Percentiles rank a stretch among this genome's conserved stretches.
Conservation (phyloP, 1,140 invertebrate species). For the Drosophila ananassae region DNA sequence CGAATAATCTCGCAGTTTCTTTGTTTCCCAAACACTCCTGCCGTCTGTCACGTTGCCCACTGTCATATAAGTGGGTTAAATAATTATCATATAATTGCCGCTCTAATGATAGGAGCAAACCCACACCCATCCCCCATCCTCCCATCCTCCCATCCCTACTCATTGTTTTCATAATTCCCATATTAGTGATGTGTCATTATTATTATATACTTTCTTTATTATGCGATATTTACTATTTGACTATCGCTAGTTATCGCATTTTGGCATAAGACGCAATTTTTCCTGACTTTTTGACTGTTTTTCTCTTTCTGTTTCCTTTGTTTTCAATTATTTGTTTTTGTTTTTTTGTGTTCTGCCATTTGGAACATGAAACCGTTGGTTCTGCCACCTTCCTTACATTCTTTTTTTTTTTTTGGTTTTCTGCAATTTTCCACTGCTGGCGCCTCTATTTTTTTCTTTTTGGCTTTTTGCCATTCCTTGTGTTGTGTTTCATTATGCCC, state of each 20-base stretch:
- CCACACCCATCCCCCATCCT: neutral
- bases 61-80: slow-evolving; percentile 56
- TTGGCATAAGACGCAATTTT: slow-evolving; percentile 52
- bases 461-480: slow-evolving; percentile 18
- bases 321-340: slow-evolving; percentile 11
- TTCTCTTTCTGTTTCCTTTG: slow-evolving; percentile 13
- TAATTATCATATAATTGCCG: slow-evolving; percentile 64
- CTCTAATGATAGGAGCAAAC: slow-evolving; percentile 31
- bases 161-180: slow-evolving; percentile 29
- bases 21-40: neutral
- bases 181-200: slow-evolving; percentile 8
- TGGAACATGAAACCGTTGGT: slow-evolving; percentile 6
- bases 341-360: slow-evolving; percentile 6
- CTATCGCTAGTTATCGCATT: slow-evolving; percentile 52
- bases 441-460: slow-evolving; percentile 21
- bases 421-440: slow-evolving; percentile 14
- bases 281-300: slow-evolving; percentile 8
- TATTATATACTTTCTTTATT: slow-evolving; percentile 21
- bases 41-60: slow-evolving; percentile 5
- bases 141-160: neutral
- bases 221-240: slow-evolving; percentile 25
- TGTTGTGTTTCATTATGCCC: slow-evolving; percentile 1
- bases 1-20: slow-evolving; percentile 10
- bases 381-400: slow-evolving; percentile 28
- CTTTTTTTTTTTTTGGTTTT: neutral